Conservation (phyloP, 2,113 vertebrate species). For the Hipposideros armiger region DNA sequence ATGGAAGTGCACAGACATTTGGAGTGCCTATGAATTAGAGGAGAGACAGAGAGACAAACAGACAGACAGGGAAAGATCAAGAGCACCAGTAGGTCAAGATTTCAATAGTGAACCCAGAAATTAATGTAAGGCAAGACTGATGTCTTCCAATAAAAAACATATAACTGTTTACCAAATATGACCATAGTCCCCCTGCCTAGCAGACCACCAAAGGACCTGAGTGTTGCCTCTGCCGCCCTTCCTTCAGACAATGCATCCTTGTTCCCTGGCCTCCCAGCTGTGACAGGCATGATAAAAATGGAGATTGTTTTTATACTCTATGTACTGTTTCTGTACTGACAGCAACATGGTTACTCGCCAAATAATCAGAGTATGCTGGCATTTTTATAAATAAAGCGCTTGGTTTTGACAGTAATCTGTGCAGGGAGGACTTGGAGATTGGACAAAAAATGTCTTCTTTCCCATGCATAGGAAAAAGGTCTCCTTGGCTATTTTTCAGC, state of each 20-base stretch:
- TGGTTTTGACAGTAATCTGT: slow-evolving; percentile 80
- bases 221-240: neutral
- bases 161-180: slow-evolving; percentile 45
- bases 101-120: slow-evolving; percentile 5
- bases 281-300: slow-evolving; percentile 81
- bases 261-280: slow-evolving; percentile 75
- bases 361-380: slow-evolving; percentile 76
- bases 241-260: slow-evolving; percentile 76
- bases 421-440: slow-evolving; percentile 75
- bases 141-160: slow-evolving; percentile 34
- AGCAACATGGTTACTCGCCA: slow-evolving; percentile 79
- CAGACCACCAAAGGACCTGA: slow-evolving; percentile 32
- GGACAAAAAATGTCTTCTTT: slow-evolving; percentile 78
- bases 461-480: slow-evolving; percentile 64
- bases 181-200: slow-evolving; percentile 40
- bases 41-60: neutral
- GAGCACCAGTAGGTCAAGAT: neutral
- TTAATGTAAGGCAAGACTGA: neutral
- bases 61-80: neutral
- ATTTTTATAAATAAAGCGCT: slow-evolving; percentile 81
- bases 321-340: slow-evolving; percentile 75
- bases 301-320: slow-evolving; percentile 76
- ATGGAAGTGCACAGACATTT: neutral
- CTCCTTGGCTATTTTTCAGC: slow-evolving; percentile 71
- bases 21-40: neutral